A percentile compares a stretch with the other conserved stretches of the same genome.
Conservation (phyloP, 2,797 vertebrate genomes). For the Austrolebias charrua region DNA sequence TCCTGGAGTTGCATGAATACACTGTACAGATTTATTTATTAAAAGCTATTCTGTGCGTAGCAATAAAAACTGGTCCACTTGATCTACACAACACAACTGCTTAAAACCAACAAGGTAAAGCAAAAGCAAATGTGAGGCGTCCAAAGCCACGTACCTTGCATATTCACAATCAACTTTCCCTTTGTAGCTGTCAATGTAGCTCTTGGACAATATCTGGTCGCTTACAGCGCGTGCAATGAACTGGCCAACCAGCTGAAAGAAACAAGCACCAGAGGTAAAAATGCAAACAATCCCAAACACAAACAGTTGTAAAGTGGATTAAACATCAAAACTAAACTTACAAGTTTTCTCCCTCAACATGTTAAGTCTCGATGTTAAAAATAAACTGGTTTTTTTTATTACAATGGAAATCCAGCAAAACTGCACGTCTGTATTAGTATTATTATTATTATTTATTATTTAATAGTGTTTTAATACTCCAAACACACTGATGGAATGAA, state of each 20-base stretch:
- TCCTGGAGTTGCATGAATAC: no score
- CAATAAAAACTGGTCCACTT: no score
- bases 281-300: conserved; percentile 18
- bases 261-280: conserved; percentile 6
- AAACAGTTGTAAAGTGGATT: background rate
- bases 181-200: conserved; percentile 95
- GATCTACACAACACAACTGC: no score
- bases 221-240: conserved; percentile 96
- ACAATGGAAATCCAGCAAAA: background rate
- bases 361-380: background rate
- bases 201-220: conserved; percentile 90
- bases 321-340: background rate
- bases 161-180: conserved; percentile 94
- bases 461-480: no score
- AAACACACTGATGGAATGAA: conserved; percentile 34
- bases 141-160: conserved; percentile 80
- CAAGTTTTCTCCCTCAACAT: background rate
- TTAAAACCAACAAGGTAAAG: background rate
- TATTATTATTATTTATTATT: no score
- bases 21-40: no score
- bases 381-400: background rate
- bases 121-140: background rate
- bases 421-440: background rate
- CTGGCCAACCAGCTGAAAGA: conserved; percentile 91
- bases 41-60: no score